Conservation (phyloP, 1,140 invertebrate genomes). For the Aporrectodea caliginosa region DNA sequence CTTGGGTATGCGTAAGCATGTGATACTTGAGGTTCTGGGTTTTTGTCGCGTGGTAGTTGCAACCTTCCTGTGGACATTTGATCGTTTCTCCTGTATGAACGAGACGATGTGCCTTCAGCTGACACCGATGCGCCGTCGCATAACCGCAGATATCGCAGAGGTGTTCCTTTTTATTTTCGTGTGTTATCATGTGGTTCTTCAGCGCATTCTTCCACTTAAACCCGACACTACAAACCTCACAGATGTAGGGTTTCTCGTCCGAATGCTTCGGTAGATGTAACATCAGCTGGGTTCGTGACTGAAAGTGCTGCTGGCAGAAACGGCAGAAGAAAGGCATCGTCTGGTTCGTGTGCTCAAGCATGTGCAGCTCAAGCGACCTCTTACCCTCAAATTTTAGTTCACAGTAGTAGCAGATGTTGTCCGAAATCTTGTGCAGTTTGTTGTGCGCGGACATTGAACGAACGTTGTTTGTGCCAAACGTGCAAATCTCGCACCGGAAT, state of each 20-base stretch:
- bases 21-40: slow-evolving; percentile 57
- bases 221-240: slow-evolving; percentile 60
- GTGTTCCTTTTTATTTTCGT: slow-evolving; percentile 59
- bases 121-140: slow-evolving; percentile 62
- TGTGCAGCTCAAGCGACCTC: slow-evolving; percentile 55
- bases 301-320: slow-evolving; percentile 59
- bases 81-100: slow-evolving; percentile 61
- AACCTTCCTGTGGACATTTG: slow-evolving; percentile 58
- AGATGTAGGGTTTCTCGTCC: slow-evolving; percentile 58
- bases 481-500: slow-evolving; percentile 42
- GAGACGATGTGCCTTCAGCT: slow-evolving; percentile 60
- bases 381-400: slow-evolving; percentile 54
- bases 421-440: slow-evolving; percentile 55
- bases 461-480: slow-evolving; percentile 40
- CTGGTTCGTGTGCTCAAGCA: slow-evolving; percentile 57
- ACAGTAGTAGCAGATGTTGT: slow-evolving; percentile 59
- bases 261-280: slow-evolving; percentile 62
- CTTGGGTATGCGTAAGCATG: slow-evolving; percentile 61
- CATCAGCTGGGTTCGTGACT: slow-evolving; percentile 58
- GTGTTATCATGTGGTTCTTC: slow-evolving; percentile 59
- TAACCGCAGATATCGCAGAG: slow-evolving; percentile 61
- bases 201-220: slow-evolving; percentile 63
- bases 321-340: slow-evolving; percentile 59
- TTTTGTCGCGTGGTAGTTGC: slow-evolving; percentile 52
- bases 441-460: slow-evolving; percentile 47